phyloP scores from a whole-genome alignment of 2,888 invertebrate species.

The Rotaria magnacalcarata region DNA sequence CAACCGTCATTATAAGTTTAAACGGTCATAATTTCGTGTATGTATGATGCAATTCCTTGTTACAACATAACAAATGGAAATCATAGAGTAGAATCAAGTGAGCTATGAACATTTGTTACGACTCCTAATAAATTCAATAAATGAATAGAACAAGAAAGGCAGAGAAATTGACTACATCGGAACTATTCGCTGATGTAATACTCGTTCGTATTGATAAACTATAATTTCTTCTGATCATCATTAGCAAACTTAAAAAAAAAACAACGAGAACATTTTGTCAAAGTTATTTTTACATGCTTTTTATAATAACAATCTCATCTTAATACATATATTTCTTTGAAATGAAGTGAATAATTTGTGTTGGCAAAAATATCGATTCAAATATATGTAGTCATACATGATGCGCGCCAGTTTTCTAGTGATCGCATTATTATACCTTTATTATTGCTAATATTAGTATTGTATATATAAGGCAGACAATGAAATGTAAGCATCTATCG shows the following conservation, averaged over 20 bases:
- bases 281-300: not conserved
- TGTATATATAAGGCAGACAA: not conserved
- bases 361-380: not conserved
- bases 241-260: not conserved
- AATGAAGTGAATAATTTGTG: not conserved
- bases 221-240: not conserved
- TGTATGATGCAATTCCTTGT: not conserved
- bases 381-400: no score
- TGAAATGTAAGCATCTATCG: not conserved
- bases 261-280: not conserved
- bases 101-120: slow-evolving; percentile 13
- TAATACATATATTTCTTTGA: not conserved
- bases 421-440: not conserved
- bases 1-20: not conserved
- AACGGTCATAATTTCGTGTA: not conserved
- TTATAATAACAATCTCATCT: no score
- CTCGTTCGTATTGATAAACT: not conserved
- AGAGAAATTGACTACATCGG: not conserved
- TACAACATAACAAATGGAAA: not conserved
- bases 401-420: no score
- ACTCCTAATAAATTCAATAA: not conserved
- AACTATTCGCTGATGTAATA: not conserved
- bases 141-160: not conserved
- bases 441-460: not conserved
- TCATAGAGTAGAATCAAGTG: not conserved